Evolutionary conservation across 2,113 vertebrate species (phyloP).

Genomic region (Montifringilla adamsi): DNA sequence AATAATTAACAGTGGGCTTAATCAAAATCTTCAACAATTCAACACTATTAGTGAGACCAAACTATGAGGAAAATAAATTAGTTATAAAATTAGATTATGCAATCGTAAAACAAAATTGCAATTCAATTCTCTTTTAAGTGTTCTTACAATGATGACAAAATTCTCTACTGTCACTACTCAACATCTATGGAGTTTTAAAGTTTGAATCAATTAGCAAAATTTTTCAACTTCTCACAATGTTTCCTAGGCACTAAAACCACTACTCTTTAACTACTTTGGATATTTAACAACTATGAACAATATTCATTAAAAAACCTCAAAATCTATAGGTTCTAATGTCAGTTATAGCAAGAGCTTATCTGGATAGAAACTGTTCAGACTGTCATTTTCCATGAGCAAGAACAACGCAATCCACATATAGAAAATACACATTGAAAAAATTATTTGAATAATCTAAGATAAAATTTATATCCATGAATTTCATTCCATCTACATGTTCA

Average conservation of each 20-base stretch:
- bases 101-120: background rate
- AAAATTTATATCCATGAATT: background rate
- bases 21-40: background rate
- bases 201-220: background rate
- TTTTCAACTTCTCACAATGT: background rate
- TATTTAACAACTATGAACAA: background rate
- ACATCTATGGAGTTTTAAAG: background rate
- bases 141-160: background rate
- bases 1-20: background rate
- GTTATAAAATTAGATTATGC: background rate
- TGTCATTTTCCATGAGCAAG: background rate
- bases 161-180: background rate
- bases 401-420: background rate
- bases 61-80: background rate
- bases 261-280: background rate
- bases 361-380: background rate
- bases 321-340: background rate
- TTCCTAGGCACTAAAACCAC: background rate
- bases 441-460: background rate
- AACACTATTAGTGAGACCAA: background rate
- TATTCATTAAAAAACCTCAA: background rate
- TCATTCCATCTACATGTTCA: background rate
- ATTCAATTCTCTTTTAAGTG: background rate
- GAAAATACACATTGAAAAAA: background rate
- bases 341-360: background rate